Base-by-base conservation (phyloP, 2,113 vertebrate genomes). In the Psittacara wagleri region DNA sequence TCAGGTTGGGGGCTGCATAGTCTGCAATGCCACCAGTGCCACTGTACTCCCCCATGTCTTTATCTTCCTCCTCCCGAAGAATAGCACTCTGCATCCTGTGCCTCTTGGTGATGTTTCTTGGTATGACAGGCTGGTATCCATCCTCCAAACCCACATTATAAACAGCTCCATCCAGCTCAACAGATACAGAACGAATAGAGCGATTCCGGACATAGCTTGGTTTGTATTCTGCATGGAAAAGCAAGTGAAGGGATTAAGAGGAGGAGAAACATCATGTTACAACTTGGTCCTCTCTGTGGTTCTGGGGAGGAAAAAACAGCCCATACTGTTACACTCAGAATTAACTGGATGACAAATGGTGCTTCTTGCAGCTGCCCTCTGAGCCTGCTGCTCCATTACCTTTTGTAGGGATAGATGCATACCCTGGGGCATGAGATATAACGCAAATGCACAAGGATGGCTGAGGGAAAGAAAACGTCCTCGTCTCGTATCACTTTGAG, bases 31-130 rank as follows among this genome's bases (percentile, higher is more conserved):
- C 97, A 15, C 98, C 99, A 16, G 98, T 98, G 54, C 99, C 99
- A 63, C 99, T 99, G 97, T 98, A 99, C 49, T 99, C 98, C 52
- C 98, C 99, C 10, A 77, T 6, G 5, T 99, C 98, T 57, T 95
- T 97, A 15, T 98, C 98, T 0, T 98, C 98, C 10, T 98, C 98
- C 39, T 97, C 74, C 5, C 20, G 97, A 33, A 81, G 80, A 61
- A 31, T 1, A 31, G 74, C 93, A 48, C 96, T 93, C 79, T 96
- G 95, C 66, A 90, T 46, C 91, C 94, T 92, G 84, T 96, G 97
- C 52, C 90, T 39, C 92, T 97, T 98, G 97, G 97, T 99, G 92
- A 96, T 80, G 95, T 99, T 99, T 67, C 63, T 97, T 20, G 94
- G 94, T 31, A 96, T 76, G 57, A 98, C 93, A 13, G 98, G 98